phyloP scores from a whole-genome alignment of 2,888 invertebrate genomes.

The Adela reaumurella region DNA sequence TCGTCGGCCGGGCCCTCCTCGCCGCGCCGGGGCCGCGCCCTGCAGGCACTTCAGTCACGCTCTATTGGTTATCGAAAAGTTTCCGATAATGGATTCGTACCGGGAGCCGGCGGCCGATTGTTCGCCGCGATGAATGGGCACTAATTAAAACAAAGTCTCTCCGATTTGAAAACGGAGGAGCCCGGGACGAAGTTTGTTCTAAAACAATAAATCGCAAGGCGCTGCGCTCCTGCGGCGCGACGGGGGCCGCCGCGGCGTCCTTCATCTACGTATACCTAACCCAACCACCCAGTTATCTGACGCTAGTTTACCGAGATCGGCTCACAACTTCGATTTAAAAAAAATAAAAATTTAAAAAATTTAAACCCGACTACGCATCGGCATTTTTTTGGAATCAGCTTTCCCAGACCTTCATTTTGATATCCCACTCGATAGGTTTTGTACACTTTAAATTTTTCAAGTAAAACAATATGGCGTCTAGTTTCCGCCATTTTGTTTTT shows the following conservation, averaged over 20 bases:
- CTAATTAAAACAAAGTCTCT: conserved; percentile 55
- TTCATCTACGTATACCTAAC: too few relatives aligned
- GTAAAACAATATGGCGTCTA: too few relatives aligned
- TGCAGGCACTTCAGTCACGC: conserved; percentile 10
- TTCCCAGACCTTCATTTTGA: too few relatives aligned
- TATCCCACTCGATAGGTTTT: too few relatives aligned
- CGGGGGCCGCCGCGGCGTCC: neutral
- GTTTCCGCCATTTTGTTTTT: too few relatives aligned
- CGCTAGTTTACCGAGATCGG: neutral
- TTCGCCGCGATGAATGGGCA: conserved; percentile 51
- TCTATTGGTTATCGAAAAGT: conserved; percentile 54
- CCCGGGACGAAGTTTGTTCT: conserved; percentile 11
- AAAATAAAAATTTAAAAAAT: conserved; percentile 37
- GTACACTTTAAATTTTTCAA: too few relatives aligned
- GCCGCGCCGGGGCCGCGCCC: too few relatives aligned
- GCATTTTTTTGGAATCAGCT: too few relatives aligned
- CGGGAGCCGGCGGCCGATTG: conserved; percentile 37
- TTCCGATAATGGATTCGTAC: conserved; percentile 52
- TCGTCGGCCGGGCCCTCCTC: neutral
- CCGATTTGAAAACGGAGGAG: conserved; percentile 8
- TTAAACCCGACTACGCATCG: neutral
- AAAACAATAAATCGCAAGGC: conserved; percentile 7
- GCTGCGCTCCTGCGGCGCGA: neutral
- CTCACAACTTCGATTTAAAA: conserved; percentile 14
- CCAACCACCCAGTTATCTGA: too few relatives aligned